Conservation (phyloP, 2,888 invertebrate genomes). For the Villa cingulata region DNA sequence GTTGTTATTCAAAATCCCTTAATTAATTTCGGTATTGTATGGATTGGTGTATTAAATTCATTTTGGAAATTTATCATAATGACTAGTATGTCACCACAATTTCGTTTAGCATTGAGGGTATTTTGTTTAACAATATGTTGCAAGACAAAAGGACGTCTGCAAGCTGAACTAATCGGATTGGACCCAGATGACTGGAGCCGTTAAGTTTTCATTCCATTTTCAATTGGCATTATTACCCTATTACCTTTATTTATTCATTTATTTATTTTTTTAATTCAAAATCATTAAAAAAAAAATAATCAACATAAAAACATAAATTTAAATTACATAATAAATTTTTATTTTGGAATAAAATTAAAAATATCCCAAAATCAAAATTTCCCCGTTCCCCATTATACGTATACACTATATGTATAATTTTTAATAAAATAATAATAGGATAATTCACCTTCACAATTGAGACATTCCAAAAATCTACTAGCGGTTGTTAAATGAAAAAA, state of each 20-base stretch:
- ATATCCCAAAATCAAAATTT: too few relatives aligned
- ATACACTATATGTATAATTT: too few relatives aligned
- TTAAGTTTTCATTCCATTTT: slow-evolving; percentile 33
- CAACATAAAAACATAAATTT: too few relatives aligned
- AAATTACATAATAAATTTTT: too few relatives aligned
- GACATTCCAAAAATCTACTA: too few relatives aligned
- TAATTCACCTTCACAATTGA: too few relatives aligned
- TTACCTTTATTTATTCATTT: too few relatives aligned
- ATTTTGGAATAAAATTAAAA: too few relatives aligned
- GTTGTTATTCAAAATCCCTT: slow-evolving; percentile 59
- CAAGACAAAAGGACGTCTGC: slow-evolving; percentile 67
- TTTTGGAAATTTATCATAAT: slow-evolving; percentile 92
- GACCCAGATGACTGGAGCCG: slow-evolving; percentile 66
- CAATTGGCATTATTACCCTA: too few relatives aligned
- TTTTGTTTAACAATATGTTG: slow-evolving; percentile 82
- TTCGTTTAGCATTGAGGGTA: slow-evolving; percentile 74
- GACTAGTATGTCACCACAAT: slow-evolving; percentile 80
- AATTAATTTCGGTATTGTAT: slow-evolving; percentile 83
- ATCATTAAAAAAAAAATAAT: neutral
- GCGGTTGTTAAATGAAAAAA: too few relatives aligned
- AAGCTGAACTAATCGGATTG: slow-evolving; percentile 73
- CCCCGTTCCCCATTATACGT: too few relatives aligned
- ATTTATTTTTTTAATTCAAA: neutral
- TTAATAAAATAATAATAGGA: too few relatives aligned
- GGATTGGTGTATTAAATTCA: slow-evolving; percentile 89